Conservation (phyloP, 2,797 vertebrate species). For the Etheostoma perlongum region DNA sequence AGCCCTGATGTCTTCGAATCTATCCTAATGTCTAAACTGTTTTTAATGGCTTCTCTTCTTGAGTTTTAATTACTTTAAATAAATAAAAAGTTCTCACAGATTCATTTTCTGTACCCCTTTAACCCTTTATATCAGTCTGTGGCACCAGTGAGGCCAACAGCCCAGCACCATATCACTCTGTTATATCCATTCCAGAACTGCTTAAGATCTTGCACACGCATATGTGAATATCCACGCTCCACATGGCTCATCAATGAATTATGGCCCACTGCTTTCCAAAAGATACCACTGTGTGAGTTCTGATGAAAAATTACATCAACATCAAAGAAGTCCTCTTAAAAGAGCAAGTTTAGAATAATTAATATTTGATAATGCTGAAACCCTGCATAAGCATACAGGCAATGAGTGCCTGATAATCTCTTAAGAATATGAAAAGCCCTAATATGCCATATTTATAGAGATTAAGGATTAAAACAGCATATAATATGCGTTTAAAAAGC, state of each 20-base stretch:
- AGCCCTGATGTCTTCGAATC: constrained; percentile 28
- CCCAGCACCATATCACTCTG: constrained; percentile 22
- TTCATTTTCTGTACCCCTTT: constrained; percentile 39
- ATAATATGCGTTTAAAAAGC: constrained; percentile 84
- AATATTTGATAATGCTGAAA: constrained; percentile 84
- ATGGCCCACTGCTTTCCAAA: constrained; percentile 73
- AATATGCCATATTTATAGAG: constrained; percentile 83
- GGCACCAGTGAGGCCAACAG: constrained; percentile 17
- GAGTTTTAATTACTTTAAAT: constrained; percentile 34
- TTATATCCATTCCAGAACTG: constrained; percentile 35
- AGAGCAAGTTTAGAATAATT: constrained; percentile 84
- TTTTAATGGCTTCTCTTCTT: constrained; percentile 3
- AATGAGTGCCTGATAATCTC: constrained; percentile 78
- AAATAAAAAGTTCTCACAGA: constrained; percentile 8
- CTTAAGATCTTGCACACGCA: constrained; percentile 61
- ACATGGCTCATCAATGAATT: constrained; percentile 82
- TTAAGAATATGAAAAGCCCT: constrained; percentile 81
- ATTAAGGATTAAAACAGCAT: constrained; percentile 85
- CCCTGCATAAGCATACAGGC: constrained; percentile 78
- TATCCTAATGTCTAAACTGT: background rate
- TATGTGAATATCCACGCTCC: constrained; percentile 57
- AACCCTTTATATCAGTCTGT: constrained; percentile 34
- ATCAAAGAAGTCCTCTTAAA: constrained; percentile 84
- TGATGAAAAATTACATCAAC: constrained; percentile 81
- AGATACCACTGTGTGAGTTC: constrained; percentile 74